Conservation (phyloP, 2,888 invertebrate genomes). For the Serrognathus titanus region DNA sequence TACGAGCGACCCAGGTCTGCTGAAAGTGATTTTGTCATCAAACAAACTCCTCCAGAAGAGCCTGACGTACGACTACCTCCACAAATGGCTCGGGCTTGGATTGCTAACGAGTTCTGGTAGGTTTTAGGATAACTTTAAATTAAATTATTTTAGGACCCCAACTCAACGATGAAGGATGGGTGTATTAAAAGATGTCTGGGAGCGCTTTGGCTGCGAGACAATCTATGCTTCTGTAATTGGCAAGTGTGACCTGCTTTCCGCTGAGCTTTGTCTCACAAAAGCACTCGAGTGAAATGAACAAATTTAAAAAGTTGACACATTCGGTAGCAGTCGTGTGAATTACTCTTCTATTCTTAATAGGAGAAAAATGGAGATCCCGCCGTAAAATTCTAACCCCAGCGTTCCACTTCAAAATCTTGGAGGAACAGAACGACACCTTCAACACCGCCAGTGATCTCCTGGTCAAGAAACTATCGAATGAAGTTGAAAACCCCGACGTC, state of each 20-base stretch:
- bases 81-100: background rate
- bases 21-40: conserved; percentile 18
- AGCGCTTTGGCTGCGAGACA: too few species aligned
- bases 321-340: background rate
- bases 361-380: conserved; percentile 31
- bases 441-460: conserved; percentile 31
- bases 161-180: too few species aligned
- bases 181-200: background rate
- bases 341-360: conserved; percentile 11
- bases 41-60: conserved; percentile 1
- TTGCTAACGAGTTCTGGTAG: background rate
- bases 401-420: conserved; percentile 38
- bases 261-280: too few species aligned
- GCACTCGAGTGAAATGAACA: too few species aligned
- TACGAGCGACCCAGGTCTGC: conserved; percentile 13
- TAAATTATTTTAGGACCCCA: too few species aligned
- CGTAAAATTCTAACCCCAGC: conserved; percentile 34
- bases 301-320: background rate
- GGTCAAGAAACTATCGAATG: conserved; percentile 20
- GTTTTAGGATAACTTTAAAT: background rate
- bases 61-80: background rate
- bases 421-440: conserved; percentile 34
- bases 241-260: too few species aligned
- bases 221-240: too few species aligned
- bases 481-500: conserved; percentile 31